A percentile compares a stretch with the other conserved stretches of the same genome.
These are phyloP conservation scores for Dorcus parallelipipedus DNA, from an alignment of 2,888 invertebrate species.

Conservation along the genomic window DNA sequence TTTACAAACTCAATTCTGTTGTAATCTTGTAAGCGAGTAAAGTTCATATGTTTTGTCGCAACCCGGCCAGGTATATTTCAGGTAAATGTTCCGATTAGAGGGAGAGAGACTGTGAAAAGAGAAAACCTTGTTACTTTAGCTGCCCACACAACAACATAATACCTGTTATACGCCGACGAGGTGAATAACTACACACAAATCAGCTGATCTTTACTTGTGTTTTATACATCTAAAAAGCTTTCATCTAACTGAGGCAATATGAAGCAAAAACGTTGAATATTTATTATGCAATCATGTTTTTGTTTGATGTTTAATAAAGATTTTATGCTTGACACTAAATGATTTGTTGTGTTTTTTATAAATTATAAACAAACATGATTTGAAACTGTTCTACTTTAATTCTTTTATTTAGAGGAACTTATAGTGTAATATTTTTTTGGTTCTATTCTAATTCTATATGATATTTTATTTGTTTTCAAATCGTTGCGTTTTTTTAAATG, in stretches of 20 bases:
- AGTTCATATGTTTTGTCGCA: slow-evolving; percentile 12
- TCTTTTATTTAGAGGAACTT: too few relatives aligned
- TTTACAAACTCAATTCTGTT: slow-evolving; percentile 2
- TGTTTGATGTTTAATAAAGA: neutral
- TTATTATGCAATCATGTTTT: neutral
- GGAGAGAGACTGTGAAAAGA: slow-evolving; percentile 5
- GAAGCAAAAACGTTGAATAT: too few relatives aligned
- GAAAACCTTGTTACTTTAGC: slow-evolving; percentile 11
- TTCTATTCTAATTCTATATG: too few relatives aligned
- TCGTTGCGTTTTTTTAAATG: too few relatives aligned
- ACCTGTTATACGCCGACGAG: slow-evolving; percentile 14
- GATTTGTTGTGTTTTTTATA: too few relatives aligned
- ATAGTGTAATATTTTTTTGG: too few relatives aligned
- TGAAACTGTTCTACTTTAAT: too few relatives aligned
- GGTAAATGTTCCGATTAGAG: slow-evolving; percentile 17
- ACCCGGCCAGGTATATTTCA: slow-evolving; percentile 14
- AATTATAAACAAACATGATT: too few relatives aligned
- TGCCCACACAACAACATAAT: slow-evolving; percentile 17
- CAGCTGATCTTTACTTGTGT: slow-evolving; percentile 16
- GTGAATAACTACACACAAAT: slow-evolving; percentile 18
- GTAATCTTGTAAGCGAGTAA: slow-evolving; percentile 17
- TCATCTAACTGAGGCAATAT: too few relatives aligned
- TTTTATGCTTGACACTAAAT: too few relatives aligned
- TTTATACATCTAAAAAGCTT: too few relatives aligned
- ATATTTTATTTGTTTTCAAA: too few relatives aligned